Percentiles rank a stretch among this genome's conserved stretches.
These are phyloP conservation scores for Sebastolobus altivelis DNA, from an alignment of 2,797 vertebrate genomes.

Conservation along the genomic window DNA sequence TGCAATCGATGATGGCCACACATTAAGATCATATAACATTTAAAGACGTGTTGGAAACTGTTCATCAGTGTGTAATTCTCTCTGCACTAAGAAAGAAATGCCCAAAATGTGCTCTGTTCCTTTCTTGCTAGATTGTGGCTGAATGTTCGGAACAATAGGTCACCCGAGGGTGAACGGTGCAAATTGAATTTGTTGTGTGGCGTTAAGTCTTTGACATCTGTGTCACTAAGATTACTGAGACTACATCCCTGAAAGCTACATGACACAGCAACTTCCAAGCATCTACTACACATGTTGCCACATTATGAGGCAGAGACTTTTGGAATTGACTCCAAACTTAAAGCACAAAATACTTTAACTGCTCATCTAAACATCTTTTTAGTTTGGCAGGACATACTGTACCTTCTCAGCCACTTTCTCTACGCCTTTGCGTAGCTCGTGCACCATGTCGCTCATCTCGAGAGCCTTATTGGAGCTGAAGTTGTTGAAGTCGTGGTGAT, in stretches of 20 bases:
- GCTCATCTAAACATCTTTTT: background rate
- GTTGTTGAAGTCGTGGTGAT: constrained; percentile 78
- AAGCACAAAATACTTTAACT: background rate
- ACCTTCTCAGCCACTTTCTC: constrained; percentile 88
- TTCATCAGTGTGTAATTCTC: background rate
- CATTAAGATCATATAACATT: too few relatives aligned
- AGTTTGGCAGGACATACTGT: background rate
- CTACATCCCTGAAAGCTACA: background rate
- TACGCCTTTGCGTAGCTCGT: constrained; percentile 85
- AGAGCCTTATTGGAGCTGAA: constrained; percentile 87
- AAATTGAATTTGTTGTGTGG: background rate
- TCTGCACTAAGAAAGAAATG: background rate
- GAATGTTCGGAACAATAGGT: background rate
- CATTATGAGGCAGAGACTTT: background rate
- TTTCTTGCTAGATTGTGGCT: background rate
- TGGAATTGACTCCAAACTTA: background rate
- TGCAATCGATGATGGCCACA: too few relatives aligned
- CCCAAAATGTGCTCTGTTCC: background rate
- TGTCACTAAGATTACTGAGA: background rate
- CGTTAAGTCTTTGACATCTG: background rate
- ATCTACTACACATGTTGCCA: background rate
- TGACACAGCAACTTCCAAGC: background rate
- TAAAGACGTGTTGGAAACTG: too few relatives aligned
- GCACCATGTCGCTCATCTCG: constrained; percentile 88
- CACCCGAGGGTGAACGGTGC: background rate